These are phyloP conservation scores for Brachyrhaphis roseni DNA, from an alignment of 2,797 vertebrate species.

Conservation along the genomic window DNA sequence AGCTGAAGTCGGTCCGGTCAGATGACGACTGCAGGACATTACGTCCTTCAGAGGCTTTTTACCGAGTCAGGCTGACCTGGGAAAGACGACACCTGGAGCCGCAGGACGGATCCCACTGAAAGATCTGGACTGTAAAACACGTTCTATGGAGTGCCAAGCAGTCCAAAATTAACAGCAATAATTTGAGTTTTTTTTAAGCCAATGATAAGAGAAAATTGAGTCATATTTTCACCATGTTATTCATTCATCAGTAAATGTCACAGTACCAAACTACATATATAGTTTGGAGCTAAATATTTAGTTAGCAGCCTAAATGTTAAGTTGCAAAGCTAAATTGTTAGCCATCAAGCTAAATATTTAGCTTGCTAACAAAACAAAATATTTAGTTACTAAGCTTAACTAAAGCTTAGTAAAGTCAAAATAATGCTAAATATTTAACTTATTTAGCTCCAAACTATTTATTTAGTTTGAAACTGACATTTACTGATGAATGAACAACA, in stretches of 20 bases:
- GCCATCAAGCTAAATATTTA: background rate
- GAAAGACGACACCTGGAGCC: conserved; percentile 11
- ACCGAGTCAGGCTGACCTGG: background rate
- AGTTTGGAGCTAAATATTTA: background rate
- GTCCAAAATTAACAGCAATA: background rate
- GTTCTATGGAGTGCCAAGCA: background rate
- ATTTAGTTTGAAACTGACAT: background rate
- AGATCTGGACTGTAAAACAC: background rate
- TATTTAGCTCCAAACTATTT: background rate
- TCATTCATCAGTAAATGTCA: too few relatives aligned
- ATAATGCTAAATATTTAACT: background rate
- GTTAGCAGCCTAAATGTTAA: background rate
- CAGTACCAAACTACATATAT: too few relatives aligned
- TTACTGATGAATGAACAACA: background rate
- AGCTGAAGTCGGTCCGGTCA: background rate
- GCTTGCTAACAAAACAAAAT: background rate
- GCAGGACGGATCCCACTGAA: conserved; percentile 15
- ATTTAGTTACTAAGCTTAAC: background rate
- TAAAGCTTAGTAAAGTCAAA: too few relatives aligned
- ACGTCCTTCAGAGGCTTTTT: background rate
- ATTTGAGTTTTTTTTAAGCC: too few relatives aligned
- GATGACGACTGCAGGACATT: conserved; percentile 5
- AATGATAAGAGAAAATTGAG: background rate
- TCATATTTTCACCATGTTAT: background rate
- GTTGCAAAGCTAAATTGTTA: background rate